Evolutionary conservation across 2,888 invertebrate species (phyloP).

Genomic region (Macaria notata): DNA sequence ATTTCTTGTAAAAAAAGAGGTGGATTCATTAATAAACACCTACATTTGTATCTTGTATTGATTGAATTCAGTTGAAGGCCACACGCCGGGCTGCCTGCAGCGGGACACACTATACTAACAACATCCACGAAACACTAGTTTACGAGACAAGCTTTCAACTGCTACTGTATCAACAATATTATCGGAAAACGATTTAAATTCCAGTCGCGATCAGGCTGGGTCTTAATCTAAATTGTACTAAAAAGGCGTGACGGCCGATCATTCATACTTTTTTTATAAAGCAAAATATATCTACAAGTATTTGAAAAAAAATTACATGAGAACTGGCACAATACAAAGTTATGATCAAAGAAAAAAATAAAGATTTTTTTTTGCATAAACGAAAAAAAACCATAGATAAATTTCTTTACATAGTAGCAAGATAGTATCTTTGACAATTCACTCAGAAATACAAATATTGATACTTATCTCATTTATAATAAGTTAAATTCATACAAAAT

Average conservation of each 20-base stretch:
- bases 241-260: conserved; percentile 1
- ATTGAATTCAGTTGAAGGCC: conserved; percentile 34
- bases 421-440: too few relatives aligned
- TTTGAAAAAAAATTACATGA: too few relatives aligned
- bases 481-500: conserved; percentile 26
- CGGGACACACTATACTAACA: conserved; percentile 10
- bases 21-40: neutral
- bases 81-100: conserved; percentile 18
- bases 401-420: neutral
- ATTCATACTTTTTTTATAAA: neutral
- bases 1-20: too few relatives aligned
- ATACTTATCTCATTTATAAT: conserved; percentile 13
- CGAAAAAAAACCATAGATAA: neutral
- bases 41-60: too few relatives aligned
- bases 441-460: conserved; percentile 5
- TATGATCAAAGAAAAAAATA: too few relatives aligned
- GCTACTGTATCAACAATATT: neutral
- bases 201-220: neutral
- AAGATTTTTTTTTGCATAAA: too few relatives aligned
- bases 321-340: too few relatives aligned
- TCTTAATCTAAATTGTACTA: conserved; percentile 11
- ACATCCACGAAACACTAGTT: conserved; percentile 9
- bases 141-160: neutral
- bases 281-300: neutral
- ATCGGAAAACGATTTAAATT: neutral